Percentiles rank a stretch among this genome's conserved stretches.
Conservation (phyloP, 2,113 vertebrate genomes). For the Daubentonia madagascariensis region DNA sequence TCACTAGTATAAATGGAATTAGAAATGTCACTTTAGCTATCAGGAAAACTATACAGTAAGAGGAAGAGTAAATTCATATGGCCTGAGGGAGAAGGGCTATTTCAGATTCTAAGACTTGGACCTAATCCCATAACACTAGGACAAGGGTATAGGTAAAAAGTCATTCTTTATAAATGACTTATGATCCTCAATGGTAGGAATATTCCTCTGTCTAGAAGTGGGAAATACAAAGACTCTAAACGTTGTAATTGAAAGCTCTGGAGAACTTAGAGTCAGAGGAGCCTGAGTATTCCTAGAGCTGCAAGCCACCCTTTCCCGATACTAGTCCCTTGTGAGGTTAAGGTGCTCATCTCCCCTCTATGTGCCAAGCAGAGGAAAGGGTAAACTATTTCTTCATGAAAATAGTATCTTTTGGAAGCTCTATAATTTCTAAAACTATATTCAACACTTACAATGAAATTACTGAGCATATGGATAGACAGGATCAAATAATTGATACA, state of each 20-base stretch:
- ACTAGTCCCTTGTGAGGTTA: neutral
- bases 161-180: neutral
- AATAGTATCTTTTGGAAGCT: neutral
- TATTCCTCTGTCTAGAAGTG: neutral
- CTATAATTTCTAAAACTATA: neutral
- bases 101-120: neutral
- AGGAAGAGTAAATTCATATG: neutral
- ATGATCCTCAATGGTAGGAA: neutral
- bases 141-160: neutral
- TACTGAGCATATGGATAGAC: neutral
- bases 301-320: neutral
- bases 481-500: neutral
- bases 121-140: neutral
- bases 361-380: neutral
- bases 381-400: neutral
- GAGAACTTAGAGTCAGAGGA: neutral
- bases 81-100: neutral
- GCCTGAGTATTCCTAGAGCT: neutral
- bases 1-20: neutral
- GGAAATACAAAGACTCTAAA: neutral
- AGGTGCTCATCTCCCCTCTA: neutral
- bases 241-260: neutral
- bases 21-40: neutral
- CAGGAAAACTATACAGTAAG: neutral
- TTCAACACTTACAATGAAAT: neutral